phyloP scores from a whole-genome alignment of 1,140 invertebrate genomes.

The Heterodera schachtii region DNA sequence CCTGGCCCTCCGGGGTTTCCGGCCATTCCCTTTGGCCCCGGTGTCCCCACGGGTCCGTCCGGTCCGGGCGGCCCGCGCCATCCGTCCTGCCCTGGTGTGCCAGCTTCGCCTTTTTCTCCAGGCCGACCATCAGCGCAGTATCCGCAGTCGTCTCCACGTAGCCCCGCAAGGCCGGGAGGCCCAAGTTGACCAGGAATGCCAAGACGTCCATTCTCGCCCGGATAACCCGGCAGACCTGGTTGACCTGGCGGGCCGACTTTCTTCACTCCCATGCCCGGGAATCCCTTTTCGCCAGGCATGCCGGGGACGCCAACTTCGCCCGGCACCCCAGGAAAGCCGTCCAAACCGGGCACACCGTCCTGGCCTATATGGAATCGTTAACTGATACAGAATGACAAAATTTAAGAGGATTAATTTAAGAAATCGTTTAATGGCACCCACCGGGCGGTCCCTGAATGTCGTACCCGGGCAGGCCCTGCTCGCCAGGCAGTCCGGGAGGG shows the following conservation, averaged over 20 bases:
- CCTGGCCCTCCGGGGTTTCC: conserved; percentile 46
- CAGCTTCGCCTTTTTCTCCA: conserved; percentile 40
- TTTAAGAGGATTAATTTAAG: background rate
- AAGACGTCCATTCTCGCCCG: conserved; percentile 60
- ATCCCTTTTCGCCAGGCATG: conserved; percentile 57
- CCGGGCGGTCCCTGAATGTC: conserved; percentile 64
- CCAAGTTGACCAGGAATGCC: conserved; percentile 53
- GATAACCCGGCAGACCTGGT: conserved; percentile 52
- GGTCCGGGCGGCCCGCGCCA: conserved; percentile 42
- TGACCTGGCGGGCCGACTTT: conserved; percentile 59
- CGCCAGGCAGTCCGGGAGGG: conserved; percentile 46
- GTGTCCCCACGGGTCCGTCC: conserved; percentile 36
- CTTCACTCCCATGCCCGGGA: conserved; percentile 62
- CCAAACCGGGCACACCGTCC: conserved; percentile 57
- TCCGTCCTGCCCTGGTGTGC: conserved; percentile 42
- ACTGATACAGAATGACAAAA: background rate
- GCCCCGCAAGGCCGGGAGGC: conserved; percentile 30
- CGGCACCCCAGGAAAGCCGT: conserved; percentile 61
- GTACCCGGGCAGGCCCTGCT: conserved; percentile 58
- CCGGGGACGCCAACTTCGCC: conserved; percentile 61
- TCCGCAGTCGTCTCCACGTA: conserved; percentile 49
- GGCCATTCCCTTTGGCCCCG: conserved; percentile 39
- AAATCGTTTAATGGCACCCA: background rate
- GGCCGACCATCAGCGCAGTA: conserved; percentile 53
- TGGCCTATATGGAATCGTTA: conserved; percentile 20